A percentile compares a stretch with the other conserved stretches of the same genome.
phyloP scores from a whole-genome alignment of 2,797 vertebrate species.

The Takifugu rubripes region DNA sequence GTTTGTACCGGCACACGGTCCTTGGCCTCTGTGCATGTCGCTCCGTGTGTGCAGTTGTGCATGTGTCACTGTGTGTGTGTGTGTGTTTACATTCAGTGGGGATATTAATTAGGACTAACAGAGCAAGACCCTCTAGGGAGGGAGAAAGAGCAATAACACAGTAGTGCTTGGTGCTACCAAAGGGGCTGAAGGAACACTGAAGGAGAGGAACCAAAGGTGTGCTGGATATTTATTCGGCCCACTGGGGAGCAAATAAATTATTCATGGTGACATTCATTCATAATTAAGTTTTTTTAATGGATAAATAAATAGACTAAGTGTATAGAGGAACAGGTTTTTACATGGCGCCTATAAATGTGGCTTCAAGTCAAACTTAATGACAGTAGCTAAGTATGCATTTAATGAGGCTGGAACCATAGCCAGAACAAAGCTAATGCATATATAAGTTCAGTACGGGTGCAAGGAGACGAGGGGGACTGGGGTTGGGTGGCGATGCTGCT shows the following conservation, averaged over 20 bases:
- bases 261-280: slow-evolving; percentile 73
- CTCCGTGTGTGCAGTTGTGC: slow-evolving; percentile 29
- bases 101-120: slow-evolving; percentile 76
- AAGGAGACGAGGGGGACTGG: slow-evolving; percentile 6
- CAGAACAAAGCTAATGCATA: slow-evolving; percentile 30
- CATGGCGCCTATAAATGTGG: slow-evolving; percentile 46
- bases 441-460: slow-evolving; percentile 27
- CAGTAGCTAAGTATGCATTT: slow-evolving; percentile 46
- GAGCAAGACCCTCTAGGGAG: slow-evolving; percentile 62
- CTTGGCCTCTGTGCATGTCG: slow-evolving; percentile 52
- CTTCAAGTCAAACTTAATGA: slow-evolving; percentile 52
- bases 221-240: slow-evolving; percentile 63
- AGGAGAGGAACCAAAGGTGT: slow-evolving; percentile 62
- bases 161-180: slow-evolving; percentile 59
- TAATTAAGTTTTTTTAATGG: slow-evolving; percentile 76
- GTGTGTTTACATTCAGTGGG: slow-evolving; percentile 70
- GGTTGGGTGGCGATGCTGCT: slow-evolving; percentile 27
- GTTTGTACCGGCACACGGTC: slow-evolving; percentile 72
- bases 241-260: slow-evolving; percentile 68
- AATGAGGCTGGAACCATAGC: slow-evolving; percentile 29
- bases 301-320: slow-evolving; percentile 74
- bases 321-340: slow-evolving; percentile 44
- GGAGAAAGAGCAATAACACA: slow-evolving; percentile 70
- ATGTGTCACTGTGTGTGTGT: slow-evolving; percentile 20
- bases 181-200: slow-evolving; percentile 69